These are phyloP conservation scores for Ictalurus furcatus DNA, from an alignment of 2,113 vertebrate species.

Conservation along the genomic window DNA sequence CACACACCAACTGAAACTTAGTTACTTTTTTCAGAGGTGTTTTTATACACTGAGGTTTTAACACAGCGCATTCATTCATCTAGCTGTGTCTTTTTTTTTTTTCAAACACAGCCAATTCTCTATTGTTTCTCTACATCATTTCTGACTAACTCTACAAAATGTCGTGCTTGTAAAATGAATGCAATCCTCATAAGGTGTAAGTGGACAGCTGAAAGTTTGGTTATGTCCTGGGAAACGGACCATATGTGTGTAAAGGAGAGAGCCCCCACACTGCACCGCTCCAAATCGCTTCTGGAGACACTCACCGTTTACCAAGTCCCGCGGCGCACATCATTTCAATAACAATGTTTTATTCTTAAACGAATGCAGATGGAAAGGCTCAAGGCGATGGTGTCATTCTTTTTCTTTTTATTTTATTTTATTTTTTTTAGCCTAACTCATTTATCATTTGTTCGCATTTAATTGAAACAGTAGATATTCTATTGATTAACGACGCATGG, in stretches of 20 bases:
- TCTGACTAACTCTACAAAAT: neutral
- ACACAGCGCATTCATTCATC: neutral
- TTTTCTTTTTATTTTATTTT: slow-evolving; percentile 68
- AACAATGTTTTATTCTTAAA: slow-evolving; percentile 53
- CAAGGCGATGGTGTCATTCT: slow-evolving; percentile 78
- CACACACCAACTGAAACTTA: slow-evolving; percentile 45
- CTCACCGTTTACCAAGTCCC: slow-evolving; percentile 56
- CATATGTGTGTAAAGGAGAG: slow-evolving; percentile 45
- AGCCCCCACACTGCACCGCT: slow-evolving; percentile 29
- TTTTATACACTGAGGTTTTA: slow-evolving; percentile 12
- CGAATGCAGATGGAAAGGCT: slow-evolving; percentile 65
- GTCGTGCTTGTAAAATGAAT: slow-evolving; percentile 43
- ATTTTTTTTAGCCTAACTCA: neutral
- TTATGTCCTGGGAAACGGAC: slow-evolving; percentile 50
- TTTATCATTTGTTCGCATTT: slow-evolving; percentile 37
- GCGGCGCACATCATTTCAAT: slow-evolving; percentile 58
- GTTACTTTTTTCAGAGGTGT: slow-evolving; percentile 9
- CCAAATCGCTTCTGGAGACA: slow-evolving; percentile 51
- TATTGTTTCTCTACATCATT: neutral
- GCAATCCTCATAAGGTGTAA: neutral
- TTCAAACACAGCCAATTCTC: neutral
- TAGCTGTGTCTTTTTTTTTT: neutral
- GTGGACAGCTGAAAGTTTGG: slow-evolving; percentile 27
- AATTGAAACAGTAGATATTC: slow-evolving; percentile 7
- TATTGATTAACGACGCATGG: slow-evolving; percentile 42